Percentiles rank a stretch among this genome's conserved stretches.
Evolutionary conservation across 2,797 vertebrate genomes (phyloP).

Genomic region (Enteromius paludinosus): DNA sequence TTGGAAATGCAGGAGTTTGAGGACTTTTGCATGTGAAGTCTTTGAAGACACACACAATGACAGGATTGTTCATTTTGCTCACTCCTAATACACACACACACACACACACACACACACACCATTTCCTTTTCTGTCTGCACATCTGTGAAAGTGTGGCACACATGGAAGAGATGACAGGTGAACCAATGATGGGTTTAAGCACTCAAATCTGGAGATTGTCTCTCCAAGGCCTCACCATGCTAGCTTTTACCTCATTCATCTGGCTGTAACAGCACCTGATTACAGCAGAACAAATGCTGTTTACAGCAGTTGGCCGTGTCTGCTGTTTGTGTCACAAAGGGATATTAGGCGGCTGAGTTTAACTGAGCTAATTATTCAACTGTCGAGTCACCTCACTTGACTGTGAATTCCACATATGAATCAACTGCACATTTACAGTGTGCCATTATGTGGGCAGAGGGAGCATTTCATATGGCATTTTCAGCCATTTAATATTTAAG

Average conservation of each 20-base stretch:
- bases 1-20: neutral
- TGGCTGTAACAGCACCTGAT: conserved; percentile 33
- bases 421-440: conserved; percentile 55
- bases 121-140: conserved; percentile 12
- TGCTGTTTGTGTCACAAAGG: conserved; percentile 51
- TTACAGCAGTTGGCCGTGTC: conserved; percentile 30
- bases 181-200: conserved; percentile 36
- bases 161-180: conserved; percentile 26
- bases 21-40: too few relatives aligned
- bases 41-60: neutral
- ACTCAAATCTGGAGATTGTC: conserved; percentile 25
- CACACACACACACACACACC: neutral
- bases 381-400: conserved; percentile 59
- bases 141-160: conserved; percentile 26
- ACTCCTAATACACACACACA: neutral
- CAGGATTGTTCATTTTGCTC: neutral
- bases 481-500: conserved; percentile 17
- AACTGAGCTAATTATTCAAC: conserved; percentile 60
- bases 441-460: conserved; percentile 31
- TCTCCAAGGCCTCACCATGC: conserved; percentile 22
- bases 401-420: conserved; percentile 57
- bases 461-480: conserved; percentile 15
- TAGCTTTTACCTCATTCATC: conserved; percentile 39
- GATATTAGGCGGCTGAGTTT: conserved; percentile 56
- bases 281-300: conserved; percentile 35